These are phyloP conservation scores for Tetrax tetrax DNA, from an alignment of 2,113 vertebrate species.

Conservation along the genomic window DNA sequence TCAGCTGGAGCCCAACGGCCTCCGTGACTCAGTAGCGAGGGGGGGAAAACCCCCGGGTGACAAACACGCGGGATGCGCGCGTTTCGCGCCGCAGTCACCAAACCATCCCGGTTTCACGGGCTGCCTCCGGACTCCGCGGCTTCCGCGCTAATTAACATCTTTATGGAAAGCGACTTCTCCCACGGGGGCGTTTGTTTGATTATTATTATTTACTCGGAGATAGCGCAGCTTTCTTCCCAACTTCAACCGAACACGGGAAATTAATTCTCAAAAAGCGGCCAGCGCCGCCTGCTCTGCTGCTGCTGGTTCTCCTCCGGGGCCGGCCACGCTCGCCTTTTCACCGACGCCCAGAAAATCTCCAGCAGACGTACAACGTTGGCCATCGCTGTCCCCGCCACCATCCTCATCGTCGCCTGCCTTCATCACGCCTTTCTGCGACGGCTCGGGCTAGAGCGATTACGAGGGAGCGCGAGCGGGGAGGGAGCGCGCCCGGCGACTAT, in stretches of 20 bases:
- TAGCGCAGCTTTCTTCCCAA: neutral
- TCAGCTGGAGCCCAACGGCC: neutral
- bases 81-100: neutral
- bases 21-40: neutral
- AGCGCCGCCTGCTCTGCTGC: accelerated
- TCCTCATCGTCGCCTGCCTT: neutral
- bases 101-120: neutral
- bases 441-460: conserved; percentile 40
- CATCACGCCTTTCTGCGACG: neutral
- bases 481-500: conserved; percentile 51
- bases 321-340: neutral
- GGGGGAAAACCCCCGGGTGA: neutral
- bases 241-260: neutral
- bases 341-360: accelerated
- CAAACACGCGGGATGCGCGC: accelerated
- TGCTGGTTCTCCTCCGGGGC: neutral
- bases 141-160: conserved; percentile 67
- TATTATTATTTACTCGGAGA: conserved; percentile 64
- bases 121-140: neutral
- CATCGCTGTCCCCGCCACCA: neutral
- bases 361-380: neutral
- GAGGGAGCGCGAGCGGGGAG: neutral
- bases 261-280: neutral
- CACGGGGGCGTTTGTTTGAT: conserved; percentile 46
- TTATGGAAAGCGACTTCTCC: conserved; percentile 59